Evolutionary conservation across 2,113 vertebrate genomes (phyloP), one percentile per base, ranked within the genome.

Genomic region (Tachysurus fulvidraco): DNA sequence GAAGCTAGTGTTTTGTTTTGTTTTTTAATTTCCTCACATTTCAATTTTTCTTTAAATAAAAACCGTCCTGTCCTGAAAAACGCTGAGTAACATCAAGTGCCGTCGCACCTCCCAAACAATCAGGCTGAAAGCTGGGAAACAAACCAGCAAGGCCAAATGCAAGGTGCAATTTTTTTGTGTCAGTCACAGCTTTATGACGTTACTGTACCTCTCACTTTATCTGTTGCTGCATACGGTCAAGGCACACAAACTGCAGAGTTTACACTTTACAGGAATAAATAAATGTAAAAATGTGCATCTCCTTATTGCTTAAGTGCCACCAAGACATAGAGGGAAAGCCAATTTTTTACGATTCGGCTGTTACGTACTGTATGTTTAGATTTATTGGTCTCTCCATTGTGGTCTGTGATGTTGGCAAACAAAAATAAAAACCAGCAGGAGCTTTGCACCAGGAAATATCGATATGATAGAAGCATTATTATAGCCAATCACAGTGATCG

Each of bases 401-500:
- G 30, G 11, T 41, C 21, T 81, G 12, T 62, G 79, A 62, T 62
- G 36, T 62, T 64, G 11, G 54, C 44, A n/a, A 12, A 57, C 12
- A 50, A 59, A 59, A 71, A 71, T 80, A 69, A 86, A 44, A 86
- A 44, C 50, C 59, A 46, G n/a, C 19, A n/a, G 64, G 23, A 77
- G 41, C 73, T 36, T 28, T 65, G 57, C 30, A 4, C 16, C n/a
- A 36, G 17, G 44, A 76, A 28, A 30, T 78, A 78, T 57, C 46
- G 59, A 5, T 19, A 46, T 59, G 36, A 71, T 78, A 17, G 23
- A 44, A 64, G 46, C 59, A 79, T 81, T 85, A 78, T 85, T 64
- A 65, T 7, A 71, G 52, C 64, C 77, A 59, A 81, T 71, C 81
- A 83, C 23, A 83, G 80, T 50, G 80, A 64, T 82, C 46, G 77